Evolutionary conservation across 2,113 vertebrate genomes (phyloP).

Genomic region (Poeciliopsis turrubarensis): DNA sequence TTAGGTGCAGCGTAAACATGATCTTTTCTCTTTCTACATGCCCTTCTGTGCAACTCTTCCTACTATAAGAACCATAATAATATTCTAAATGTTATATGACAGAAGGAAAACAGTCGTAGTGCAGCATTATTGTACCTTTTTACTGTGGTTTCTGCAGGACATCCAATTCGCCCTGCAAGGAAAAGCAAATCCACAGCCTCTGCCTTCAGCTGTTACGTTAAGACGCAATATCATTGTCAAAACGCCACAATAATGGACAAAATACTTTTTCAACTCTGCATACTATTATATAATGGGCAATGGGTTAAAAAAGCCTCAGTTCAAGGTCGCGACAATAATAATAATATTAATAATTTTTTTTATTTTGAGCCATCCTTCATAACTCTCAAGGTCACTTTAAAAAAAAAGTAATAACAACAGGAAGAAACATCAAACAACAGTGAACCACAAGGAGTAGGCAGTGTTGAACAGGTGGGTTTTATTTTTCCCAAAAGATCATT

Average conservation of each 20-base stretch:
- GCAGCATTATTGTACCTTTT: neutral
- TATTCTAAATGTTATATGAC: conserved; percentile 8
- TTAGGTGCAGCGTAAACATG: neutral
- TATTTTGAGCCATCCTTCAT: too few species aligned
- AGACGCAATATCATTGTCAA: neutral
- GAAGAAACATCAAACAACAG: too few species aligned
- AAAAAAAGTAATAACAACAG: too few species aligned
- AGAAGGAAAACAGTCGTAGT: neutral
- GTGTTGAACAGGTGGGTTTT: conserved; percentile 14
- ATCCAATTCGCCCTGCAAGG: conserved; percentile 10
- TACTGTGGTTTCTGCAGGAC: conserved; percentile 2
- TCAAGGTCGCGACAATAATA: neutral
- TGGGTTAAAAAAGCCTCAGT: conserved; percentile 45
- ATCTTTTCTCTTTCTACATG: neutral
- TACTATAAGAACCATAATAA: neutral
- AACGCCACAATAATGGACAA: conserved; percentile 32
- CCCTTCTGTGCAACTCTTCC: neutral
- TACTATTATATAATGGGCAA: conserved; percentile 54
- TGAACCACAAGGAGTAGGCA: too few species aligned
- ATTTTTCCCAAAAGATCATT: conserved; percentile 55
- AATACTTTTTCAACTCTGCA: conserved; percentile 4
- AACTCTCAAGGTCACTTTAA: too few species aligned
- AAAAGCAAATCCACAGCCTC: neutral
- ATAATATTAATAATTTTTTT: too few species aligned
- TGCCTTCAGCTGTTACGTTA: conserved; percentile 12